phyloP scores from a whole-genome alignment of 2,113 vertebrate species.

The Microcebus murinus region DNA sequence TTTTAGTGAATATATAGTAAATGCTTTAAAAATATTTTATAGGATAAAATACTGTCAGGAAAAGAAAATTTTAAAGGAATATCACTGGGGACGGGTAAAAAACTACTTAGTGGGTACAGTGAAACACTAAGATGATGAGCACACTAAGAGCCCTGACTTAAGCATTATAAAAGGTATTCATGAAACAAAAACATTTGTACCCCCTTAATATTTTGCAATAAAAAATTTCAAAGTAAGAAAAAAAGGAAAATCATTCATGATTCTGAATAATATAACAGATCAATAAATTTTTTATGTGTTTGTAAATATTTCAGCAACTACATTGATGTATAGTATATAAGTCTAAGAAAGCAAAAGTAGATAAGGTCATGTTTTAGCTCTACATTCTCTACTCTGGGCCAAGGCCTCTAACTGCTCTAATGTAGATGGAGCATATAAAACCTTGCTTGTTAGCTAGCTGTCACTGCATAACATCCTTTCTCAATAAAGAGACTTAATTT shows the following conservation, averaged over 20 bases:
- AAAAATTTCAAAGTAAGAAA: too few species aligned
- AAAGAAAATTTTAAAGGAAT: not conserved
- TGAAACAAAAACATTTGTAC: too few species aligned
- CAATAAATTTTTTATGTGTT: not conserved
- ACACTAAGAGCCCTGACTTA: too few species aligned
- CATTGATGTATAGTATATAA: not conserved
- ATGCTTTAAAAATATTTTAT: slow-evolving; percentile 35
- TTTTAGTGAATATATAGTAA: not conserved
- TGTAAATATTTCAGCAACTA: slow-evolving; percentile 16
- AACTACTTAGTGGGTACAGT: too few species aligned
- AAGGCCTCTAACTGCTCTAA: not conserved
- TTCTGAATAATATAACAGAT: not conserved
- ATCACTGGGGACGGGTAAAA: too few species aligned
- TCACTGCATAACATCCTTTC: not conserved
- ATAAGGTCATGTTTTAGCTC: not conserved
- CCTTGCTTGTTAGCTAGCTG: slow-evolving; percentile 17
- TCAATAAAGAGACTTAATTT: slow-evolving; percentile 4
- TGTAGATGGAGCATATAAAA: not conserved
- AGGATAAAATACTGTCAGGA: not conserved
- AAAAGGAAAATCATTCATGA: slow-evolving; percentile 8
- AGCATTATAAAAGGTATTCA: too few species aligned
- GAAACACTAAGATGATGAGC: too few species aligned
- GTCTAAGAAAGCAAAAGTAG: not conserved
- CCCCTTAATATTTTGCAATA: too few species aligned
- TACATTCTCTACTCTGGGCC: not conserved